These are phyloP conservation scores for Hyles euphorbiae DNA, from an alignment of 1,140 invertebrate species.

Conservation along the genomic window DNA sequence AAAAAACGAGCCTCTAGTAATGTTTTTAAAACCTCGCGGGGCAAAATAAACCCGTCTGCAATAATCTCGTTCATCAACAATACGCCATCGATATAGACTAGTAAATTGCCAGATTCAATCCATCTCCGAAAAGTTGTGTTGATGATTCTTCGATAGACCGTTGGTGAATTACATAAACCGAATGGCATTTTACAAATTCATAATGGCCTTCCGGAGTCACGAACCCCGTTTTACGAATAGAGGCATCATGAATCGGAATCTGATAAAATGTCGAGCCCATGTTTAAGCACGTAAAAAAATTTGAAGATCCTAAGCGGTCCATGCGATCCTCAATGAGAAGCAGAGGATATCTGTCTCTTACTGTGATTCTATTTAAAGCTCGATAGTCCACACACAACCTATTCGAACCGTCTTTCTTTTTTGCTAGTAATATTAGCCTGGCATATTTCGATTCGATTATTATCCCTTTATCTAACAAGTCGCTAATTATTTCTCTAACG, in stretches of 20 bases:
- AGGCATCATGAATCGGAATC: conserved; percentile 40
- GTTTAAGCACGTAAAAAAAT: conserved; percentile 66
- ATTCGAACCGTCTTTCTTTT: no score
- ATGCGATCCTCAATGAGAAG: conserved; percentile 43
- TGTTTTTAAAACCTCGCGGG: conserved; percentile 1
- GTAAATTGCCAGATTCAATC: background rate
- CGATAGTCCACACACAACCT: no score
- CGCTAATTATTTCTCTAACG: conserved; percentile 23
- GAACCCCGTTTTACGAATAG: conserved; percentile 52
- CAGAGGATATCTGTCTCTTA: no score
- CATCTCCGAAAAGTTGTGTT: conserved; percentile 1
- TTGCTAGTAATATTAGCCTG: no score
- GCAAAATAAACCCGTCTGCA: no score
- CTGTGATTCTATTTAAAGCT: no score
- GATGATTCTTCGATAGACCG: conserved; percentile 8
- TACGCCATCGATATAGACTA: conserved; percentile 10
- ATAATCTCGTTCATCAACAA: background rate
- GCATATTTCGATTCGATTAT: no score
- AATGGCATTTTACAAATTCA: conserved; percentile 65
- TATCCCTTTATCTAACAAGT: conserved; percentile 24
- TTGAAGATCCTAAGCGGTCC: conserved; percentile 23
- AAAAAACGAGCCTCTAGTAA: background rate
- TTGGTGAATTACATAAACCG: conserved; percentile 49
- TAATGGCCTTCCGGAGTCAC: conserved; percentile 58
- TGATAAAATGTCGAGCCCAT: conserved; percentile 61